phyloP scores from a whole-genome alignment of 1,140 invertebrate genomes.

The Bombus soroeensis region DNA sequence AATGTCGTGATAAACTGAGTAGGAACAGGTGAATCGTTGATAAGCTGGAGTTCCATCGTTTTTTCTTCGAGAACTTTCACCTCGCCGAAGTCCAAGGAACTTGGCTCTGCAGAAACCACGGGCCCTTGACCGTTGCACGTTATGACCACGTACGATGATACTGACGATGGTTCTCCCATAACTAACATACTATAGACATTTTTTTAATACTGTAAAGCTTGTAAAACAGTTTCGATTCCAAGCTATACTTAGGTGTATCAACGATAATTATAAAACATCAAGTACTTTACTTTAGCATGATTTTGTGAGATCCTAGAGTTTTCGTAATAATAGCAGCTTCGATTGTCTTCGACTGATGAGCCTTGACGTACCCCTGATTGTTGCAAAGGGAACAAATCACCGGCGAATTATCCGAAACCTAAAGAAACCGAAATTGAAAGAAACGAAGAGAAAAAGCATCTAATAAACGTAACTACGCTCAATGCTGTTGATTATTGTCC shows the following conservation, averaged over 20 bases:
- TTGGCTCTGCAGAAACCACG: constrained; percentile 74
- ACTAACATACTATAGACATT: constrained; percentile 66
- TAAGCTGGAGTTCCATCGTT: constrained; percentile 69
- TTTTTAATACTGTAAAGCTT: not conserved
- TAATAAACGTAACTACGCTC: not conserved
- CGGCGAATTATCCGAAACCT: constrained; percentile 52
- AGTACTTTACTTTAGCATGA: constrained; percentile 39
- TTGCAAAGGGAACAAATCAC: constrained; percentile 68
- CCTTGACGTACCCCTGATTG: constrained; percentile 69
- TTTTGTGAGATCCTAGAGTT: constrained; percentile 64
- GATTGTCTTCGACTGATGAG: constrained; percentile 64
- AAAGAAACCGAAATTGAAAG: not conserved
- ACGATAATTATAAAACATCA: too few relatives aligned
- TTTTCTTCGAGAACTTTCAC: constrained; percentile 72
- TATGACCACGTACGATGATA: constrained; percentile 67
- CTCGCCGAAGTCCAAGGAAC: constrained; percentile 74
- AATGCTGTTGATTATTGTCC: too few relatives aligned
- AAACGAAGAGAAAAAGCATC: too few relatives aligned
- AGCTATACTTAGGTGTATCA: not conserved
- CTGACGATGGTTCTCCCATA: constrained; percentile 63
- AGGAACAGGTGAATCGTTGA: constrained; percentile 81
- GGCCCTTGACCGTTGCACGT: constrained; percentile 80
- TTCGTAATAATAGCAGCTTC: constrained; percentile 67
- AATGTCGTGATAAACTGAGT: constrained; percentile 71
- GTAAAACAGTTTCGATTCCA: not conserved